Evolutionary conservation across 2,888 invertebrate species (phyloP), one percentile per base, ranked within the genome.

Genomic region (Drosophila putrida): DNA sequence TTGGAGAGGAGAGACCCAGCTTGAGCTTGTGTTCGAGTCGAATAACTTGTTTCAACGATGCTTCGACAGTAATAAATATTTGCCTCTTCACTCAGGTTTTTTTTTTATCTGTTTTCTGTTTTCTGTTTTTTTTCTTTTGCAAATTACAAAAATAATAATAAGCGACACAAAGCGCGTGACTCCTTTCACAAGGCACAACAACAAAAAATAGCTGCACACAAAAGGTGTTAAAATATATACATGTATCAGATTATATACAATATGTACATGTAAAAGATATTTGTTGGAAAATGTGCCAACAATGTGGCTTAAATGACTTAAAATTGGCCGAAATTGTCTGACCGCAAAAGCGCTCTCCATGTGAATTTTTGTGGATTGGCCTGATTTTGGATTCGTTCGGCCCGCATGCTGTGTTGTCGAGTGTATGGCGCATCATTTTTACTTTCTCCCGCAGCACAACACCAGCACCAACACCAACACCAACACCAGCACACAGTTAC

Each of bases 381-480:
- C 90, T 90, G 89, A 84, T 89, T 90, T 90, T 81, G 79, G 74
- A 88, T 83, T 80, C 84, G 55, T 89, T 90, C 75, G 75, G 63
- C 53, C 47, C 55, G 58, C 82, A 78, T 71, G 84, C 85, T 79
- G 86, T 80, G 82, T 71, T 64, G 88, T 63, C 28, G 73, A 84
- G 88, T 87, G 88, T 82, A 75, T 43, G 68, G 53, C 78, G 70
- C 75, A 73, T 84, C 88, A 71, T 59, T 73, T 82, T 77, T 88
- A 88, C 82, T 82, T 82, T 82, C 82, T 82, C 82, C 54, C 86
- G n/a, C 44, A 57, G 44, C 41, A 15, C 44, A 60, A 31, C 11
- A 28, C 25, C 43, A 10, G 13, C 35, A 10, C 41, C 4, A 28
- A 28, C 8, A 31, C 31, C 6, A 6, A 31, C 8, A 31, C 31